These are phyloP conservation scores for Synergus japonicus DNA, from an alignment of 2,888 invertebrate species.

Conservation along the genomic window DNA sequence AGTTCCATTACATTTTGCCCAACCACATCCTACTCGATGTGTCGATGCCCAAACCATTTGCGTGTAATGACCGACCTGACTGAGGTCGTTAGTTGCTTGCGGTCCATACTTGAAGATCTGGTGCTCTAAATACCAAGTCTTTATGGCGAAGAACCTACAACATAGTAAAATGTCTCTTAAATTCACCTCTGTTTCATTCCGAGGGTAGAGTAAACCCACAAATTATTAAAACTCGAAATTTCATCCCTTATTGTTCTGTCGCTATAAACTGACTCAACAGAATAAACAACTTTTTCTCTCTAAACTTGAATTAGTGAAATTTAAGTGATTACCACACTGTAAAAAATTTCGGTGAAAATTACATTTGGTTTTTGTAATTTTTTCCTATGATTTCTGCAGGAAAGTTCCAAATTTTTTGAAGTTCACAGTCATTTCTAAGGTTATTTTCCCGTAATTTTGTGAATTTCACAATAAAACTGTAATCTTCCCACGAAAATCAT, in stretches of 20 bases:
- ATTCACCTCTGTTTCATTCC: not conserved
- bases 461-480: too few relatives aligned
- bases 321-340: too few relatives aligned
- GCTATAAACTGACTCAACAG: not conserved
- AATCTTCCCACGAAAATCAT: too few relatives aligned
- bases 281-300: not conserved
- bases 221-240: not conserved
- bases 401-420: too few relatives aligned
- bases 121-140: slow-evolving; percentile 88
- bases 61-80: slow-evolving; percentile 87
- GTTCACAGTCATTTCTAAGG: too few relatives aligned
- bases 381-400: too few relatives aligned
- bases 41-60: slow-evolving; percentile 91
- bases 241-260: not conserved
- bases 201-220: too few relatives aligned
- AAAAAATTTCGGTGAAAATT: too few relatives aligned
- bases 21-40: slow-evolving; percentile 88
- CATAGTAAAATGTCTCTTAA: slow-evolving; percentile 51
- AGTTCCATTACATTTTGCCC: slow-evolving; percentile 82
- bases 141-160: slow-evolving; percentile 87
- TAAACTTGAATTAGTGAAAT: too few relatives aligned
- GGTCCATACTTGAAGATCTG: slow-evolving; percentile 86
- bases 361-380: too few relatives aligned
- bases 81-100: slow-evolving; percentile 79
- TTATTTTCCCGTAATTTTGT: too few relatives aligned